Percentiles rank a stretch among this genome's conserved stretches.
Conservation (phyloP, 2,888 invertebrate genomes). For the Piscicola geometra region DNA sequence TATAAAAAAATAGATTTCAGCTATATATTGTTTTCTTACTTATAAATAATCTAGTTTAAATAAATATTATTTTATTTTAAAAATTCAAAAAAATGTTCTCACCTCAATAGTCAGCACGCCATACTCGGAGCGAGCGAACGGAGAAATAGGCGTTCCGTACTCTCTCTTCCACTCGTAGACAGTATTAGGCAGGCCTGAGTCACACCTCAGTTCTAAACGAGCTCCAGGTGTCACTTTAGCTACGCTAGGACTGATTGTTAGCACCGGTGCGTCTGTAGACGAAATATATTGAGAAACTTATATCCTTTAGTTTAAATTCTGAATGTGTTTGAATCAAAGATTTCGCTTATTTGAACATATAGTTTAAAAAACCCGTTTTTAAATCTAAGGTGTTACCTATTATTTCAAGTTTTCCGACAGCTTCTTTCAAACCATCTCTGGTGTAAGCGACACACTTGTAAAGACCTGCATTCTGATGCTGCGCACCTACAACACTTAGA, state of each 20-base stretch:
- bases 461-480: background rate
- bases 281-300: too few relatives aligned
- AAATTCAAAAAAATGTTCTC: background rate
- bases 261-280: background rate
- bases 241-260: background rate
- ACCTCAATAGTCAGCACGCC: conserved; percentile 4
- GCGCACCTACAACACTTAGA: background rate
- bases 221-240: background rate
- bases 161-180: background rate
- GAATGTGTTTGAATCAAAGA: background rate
- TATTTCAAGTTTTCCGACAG: background rate
- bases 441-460: background rate
- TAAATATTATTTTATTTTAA: too few relatives aligned
- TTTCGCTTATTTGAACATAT: background rate
- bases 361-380: background rate
- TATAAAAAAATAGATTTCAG: too few relatives aligned
- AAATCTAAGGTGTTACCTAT: background rate
- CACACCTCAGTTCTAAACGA: background rate
- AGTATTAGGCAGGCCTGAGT: background rate
- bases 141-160: background rate
- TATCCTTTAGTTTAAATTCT: too few relatives aligned
- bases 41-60: too few relatives aligned
- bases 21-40: too few relatives aligned
- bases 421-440: background rate
- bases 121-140: background rate